Percentiles rank a stretch among this genome's conserved stretches.
phyloP scores from a whole-genome alignment of 2,797 vertebrate genomes.

The Myotis myotis region DNA sequence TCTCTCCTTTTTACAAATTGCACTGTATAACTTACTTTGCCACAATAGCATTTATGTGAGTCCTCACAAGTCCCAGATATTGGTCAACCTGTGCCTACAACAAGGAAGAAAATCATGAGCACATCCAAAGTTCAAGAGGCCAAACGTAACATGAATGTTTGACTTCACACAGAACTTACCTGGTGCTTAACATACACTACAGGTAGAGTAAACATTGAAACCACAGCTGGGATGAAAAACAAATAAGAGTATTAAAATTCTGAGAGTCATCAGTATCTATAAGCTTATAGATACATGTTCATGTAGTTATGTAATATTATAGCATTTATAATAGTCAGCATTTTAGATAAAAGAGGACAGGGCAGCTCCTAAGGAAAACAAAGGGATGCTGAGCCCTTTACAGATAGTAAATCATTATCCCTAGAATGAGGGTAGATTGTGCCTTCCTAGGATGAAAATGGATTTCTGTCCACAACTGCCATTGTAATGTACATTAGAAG shows the following conservation, averaged over 20 bases:
- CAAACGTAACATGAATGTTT: neutral
- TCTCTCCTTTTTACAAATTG: neutral
- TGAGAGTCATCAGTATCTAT: neutral
- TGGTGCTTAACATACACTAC: conserved; percentile 99
- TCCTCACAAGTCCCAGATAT: conserved; percentile 97
- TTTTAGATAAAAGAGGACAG: neutral
- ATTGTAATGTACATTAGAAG: neutral
- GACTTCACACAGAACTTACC: conserved; percentile 84
- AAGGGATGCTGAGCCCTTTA: neutral
- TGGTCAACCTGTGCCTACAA: conserved; percentile 97
- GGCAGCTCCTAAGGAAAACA: neutral
- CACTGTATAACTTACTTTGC: conserved; percentile 92
- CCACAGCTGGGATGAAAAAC: conserved; percentile 89
- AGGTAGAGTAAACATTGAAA: conserved; percentile 98
- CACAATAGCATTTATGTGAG: conserved; percentile 97
- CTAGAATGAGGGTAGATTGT: neutral
- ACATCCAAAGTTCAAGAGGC: neutral
- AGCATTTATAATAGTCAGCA: neutral
- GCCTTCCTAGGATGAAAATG: neutral
- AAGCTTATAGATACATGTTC: neutral
- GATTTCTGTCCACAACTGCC: neutral
- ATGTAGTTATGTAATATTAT: neutral
- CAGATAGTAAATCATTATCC: neutral
- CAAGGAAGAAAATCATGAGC: conserved; percentile 59
- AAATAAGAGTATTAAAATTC: conserved; percentile 74